A percentile compares a stretch with the other conserved stretches of the same genome.
These are phyloP conservation scores for Tretioscincus oriximinensis DNA, from an alignment of 2,113 vertebrate genomes.

Conservation along the genomic window DNA sequence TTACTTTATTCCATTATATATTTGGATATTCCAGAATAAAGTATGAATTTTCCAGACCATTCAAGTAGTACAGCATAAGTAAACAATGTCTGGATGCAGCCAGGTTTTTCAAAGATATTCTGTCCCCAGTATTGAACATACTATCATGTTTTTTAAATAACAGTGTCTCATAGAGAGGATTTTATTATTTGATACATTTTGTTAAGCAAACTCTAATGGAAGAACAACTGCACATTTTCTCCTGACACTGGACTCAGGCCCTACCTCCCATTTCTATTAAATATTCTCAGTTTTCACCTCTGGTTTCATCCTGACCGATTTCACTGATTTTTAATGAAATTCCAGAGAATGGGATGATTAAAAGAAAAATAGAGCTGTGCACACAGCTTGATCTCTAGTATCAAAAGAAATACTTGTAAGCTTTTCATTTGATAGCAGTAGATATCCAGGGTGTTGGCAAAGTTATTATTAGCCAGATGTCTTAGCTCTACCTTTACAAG, in stretches of 20 bases:
- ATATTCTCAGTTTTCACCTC: constrained; percentile 18
- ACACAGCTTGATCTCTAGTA: constrained; percentile 32
- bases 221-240: constrained; percentile 40
- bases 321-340: constrained; percentile 26
- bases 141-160: constrained; percentile 33
- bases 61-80: no score
- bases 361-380: constrained; percentile 14
- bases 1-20: no score
- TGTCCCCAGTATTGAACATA: no score
- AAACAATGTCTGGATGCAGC: no score
- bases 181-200: constrained; percentile 29
- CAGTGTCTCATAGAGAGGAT: constrained; percentile 45
- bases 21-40: no score
- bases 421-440: constrained; percentile 36
- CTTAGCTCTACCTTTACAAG: constrained; percentile 28
- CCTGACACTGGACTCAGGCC: neutral
- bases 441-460: constrained; percentile 27
- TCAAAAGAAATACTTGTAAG: constrained; percentile 10
- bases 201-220: constrained; percentile 37
- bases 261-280: neutral
- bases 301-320: constrained; percentile 28
- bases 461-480: constrained; percentile 25
- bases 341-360: constrained; percentile 25
- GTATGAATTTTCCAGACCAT: no score
- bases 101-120: no score